Evolutionary conservation across 1,140 invertebrate genomes (phyloP), one percentile per base, ranked within the genome.

Genomic region (Euwallacea similis): DNA sequence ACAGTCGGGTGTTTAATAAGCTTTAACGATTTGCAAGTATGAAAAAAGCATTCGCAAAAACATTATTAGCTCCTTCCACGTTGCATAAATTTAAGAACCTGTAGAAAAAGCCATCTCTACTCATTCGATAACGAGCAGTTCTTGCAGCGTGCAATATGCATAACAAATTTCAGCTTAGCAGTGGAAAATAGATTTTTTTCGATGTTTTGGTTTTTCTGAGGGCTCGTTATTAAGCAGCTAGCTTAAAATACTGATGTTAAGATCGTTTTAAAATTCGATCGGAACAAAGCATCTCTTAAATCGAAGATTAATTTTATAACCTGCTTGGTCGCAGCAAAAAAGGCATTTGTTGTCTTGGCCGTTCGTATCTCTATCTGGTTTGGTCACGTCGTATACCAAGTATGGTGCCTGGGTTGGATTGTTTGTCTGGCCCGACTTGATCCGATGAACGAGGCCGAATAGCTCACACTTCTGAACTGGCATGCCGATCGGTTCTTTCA

Each of bases 401-500:
- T 74, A 74, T 67, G 73, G 73, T 67, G 67, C 47, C 66, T 59
- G 47, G 69, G 33, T 63, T 61, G 74, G 62, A 72, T 71, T 71
- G 64, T 68, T 73, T 66, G 74, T 73, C 72, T 73, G 68, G 69
- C 42, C 56, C 64, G 42, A 58, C 56, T 64, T 61, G 64, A 16
- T 58, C 61, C 64, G 47, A 62, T 53, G 46, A 53, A 54, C 76
- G 77, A 76, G 77, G 76, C 75, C 76, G 76, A 78, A 78, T 78
- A 78, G 73, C 75, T 78, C 70, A 75, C 77, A 78, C 77, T 71
- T 77, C 75, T 75, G 71, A 79, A 80, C 76, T 75, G 79, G 72
- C 76, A 73, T 80, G 76, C 79, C 79, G 71, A 80, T 80, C 78
- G 74, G 69, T 77, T 76, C 78, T 79, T 77, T 75, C 74, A 68